These are phyloP conservation scores for Pammene aurita DNA, from an alignment of 2,888 invertebrate species.

Conservation along the genomic window DNA sequence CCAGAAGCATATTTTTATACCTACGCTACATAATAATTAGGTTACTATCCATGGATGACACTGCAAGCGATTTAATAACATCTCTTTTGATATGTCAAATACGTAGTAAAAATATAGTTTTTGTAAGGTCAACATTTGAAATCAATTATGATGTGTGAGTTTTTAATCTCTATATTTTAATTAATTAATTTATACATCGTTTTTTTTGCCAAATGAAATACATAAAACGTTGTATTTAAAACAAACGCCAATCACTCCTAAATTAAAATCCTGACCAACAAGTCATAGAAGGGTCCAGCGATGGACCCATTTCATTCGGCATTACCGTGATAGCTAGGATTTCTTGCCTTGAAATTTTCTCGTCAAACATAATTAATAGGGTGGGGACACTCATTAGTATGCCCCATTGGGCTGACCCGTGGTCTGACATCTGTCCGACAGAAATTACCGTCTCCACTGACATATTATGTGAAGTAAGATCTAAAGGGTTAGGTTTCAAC, in stretches of 20 bases:
- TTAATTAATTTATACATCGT: too few species aligned
- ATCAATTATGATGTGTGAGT: too few species aligned
- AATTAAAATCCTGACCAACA: conserved; percentile 49
- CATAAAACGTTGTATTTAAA: neutral
- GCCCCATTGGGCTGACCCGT: conserved; percentile 65
- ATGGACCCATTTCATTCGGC: conserved; percentile 80
- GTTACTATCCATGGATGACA: too few species aligned
- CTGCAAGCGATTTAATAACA: too few species aligned
- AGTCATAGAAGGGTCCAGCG: conserved; percentile 67
- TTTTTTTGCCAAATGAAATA: too few species aligned
- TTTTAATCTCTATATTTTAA: too few species aligned
- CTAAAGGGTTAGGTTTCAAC: conserved; percentile 24
- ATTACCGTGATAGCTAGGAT: conserved; percentile 78
- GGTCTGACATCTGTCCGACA: conserved; percentile 58
- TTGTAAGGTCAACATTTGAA: too few species aligned
- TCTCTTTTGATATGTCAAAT: too few species aligned
- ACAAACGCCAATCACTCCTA: conserved; percentile 45
- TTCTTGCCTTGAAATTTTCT: conserved; percentile 81
- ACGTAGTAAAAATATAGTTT: too few species aligned
- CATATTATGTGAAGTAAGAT: conserved; percentile 24
- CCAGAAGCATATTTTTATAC: too few species aligned
- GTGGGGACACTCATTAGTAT: conserved; percentile 70
- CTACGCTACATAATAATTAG: too few species aligned
- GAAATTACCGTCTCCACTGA: conserved; percentile 41
- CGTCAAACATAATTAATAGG: conserved; percentile 78